Evolutionary conservation across 2,113 vertebrate genomes (phyloP).

Genomic region (Leptobrachium leishanense): DNA sequence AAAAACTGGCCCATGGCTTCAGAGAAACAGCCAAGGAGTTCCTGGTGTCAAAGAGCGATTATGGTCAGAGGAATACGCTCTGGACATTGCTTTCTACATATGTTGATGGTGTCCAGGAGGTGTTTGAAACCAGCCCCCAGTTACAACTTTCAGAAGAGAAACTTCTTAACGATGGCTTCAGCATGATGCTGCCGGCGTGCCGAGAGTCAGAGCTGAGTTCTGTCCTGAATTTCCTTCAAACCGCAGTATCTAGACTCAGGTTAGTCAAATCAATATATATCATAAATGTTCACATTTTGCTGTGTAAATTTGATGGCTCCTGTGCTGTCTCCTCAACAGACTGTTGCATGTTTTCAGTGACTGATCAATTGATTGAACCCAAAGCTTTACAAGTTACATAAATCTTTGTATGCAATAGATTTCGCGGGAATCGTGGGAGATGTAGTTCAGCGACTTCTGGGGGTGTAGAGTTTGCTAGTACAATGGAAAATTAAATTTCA

Average conservation of each 20-base stretch:
- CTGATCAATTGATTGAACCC: no score
- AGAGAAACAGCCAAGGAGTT: slow-evolving; percentile 85
- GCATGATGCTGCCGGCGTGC: slow-evolving; percentile 88
- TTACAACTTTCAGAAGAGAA: slow-evolving; percentile 87
- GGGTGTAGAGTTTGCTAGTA: no score
- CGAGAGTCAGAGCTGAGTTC: slow-evolving; percentile 79
- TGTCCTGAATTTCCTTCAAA: slow-evolving; percentile 82
- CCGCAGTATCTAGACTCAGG: slow-evolving; percentile 83
- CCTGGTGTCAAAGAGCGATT: slow-evolving; percentile 82
- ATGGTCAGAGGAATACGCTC: slow-evolving; percentile 75
- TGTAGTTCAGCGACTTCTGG: no score
- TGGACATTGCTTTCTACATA: slow-evolving; percentile 88
- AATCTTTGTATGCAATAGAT: no score
- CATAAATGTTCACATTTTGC: not conserved
- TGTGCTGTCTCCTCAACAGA: no score
- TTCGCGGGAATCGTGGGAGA: no score
- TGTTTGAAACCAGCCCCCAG: slow-evolving; percentile 83
- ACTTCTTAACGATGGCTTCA: slow-evolving; percentile 89
- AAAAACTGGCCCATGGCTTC: slow-evolving; percentile 79
- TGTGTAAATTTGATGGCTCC: no score
- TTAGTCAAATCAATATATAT: slow-evolving; percentile 55
- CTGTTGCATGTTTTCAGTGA: no score
- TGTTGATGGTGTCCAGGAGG: slow-evolving; percentile 87
- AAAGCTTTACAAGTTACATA: no score
- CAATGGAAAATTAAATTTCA: no score